Percentiles rank a stretch among this genome's conserved stretches.
These are phyloP conservation scores for Apamea anceps DNA, from an alignment of 2,888 invertebrate genomes.

Conservation along the genomic window DNA sequence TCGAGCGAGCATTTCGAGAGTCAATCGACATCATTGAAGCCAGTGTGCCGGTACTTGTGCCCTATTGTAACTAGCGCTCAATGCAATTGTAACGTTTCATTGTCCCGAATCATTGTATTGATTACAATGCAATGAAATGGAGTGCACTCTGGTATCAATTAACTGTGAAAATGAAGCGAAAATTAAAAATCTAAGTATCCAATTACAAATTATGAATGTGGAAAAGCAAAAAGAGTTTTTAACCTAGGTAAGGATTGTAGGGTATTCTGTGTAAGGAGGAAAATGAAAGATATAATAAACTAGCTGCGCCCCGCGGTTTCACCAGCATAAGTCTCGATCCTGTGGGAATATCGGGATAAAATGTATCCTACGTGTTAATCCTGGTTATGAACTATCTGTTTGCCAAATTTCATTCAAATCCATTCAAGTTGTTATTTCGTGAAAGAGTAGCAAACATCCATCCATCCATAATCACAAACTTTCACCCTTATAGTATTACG, in stretches of 20 bases:
- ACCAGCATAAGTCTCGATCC: too few species aligned
- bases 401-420: too few species aligned
- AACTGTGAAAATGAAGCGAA: background rate
- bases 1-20: background rate
- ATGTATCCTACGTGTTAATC: too few species aligned
- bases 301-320: too few species aligned
- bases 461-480: too few species aligned
- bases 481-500: too few species aligned
- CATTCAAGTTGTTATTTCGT: too few species aligned
- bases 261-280: background rate
- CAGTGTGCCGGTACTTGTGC: slow-evolving; percentile 1
- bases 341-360: too few species aligned
- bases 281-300: too few species aligned
- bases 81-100: slow-evolving; percentile 6
- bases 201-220: background rate
- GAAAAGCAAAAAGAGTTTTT: background rate
- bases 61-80: slow-evolving; percentile 3
- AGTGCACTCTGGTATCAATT: slow-evolving; percentile 2
- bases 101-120: slow-evolving; percentile 17
- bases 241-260: background rate
- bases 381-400: too few species aligned
- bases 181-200: background rate
- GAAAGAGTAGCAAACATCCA: too few species aligned
- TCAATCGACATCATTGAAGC: slow-evolving; percentile 12
- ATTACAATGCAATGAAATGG: slow-evolving; percentile 11